Conservation (phyloP, 2,888 invertebrate genomes). For the Nemotelus nigrinus region DNA sequence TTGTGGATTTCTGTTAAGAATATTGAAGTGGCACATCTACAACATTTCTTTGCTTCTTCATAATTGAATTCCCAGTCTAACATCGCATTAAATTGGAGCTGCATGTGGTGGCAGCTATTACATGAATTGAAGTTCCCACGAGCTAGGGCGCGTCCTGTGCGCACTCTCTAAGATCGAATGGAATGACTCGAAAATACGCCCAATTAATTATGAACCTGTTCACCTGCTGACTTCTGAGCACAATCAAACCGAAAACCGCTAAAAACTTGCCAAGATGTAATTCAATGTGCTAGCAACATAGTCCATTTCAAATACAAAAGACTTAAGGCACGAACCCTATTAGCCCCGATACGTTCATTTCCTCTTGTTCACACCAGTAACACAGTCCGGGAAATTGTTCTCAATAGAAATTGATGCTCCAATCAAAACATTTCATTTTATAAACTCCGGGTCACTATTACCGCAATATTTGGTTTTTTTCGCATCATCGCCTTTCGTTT, state of each 20-base stretch:
- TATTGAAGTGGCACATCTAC: no score
- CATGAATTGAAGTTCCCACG: slow-evolving; percentile 24
- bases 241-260: slow-evolving; percentile 32
- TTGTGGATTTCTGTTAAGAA: no score
- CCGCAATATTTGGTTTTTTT: slow-evolving; percentile 42
- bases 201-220: slow-evolving; percentile 29
- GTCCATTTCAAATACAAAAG: slow-evolving; percentile 38
- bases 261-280: slow-evolving; percentile 5
- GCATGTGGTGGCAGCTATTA: slow-evolving; percentile 25
- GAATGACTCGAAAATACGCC: slow-evolving; percentile 8
- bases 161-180: no score
- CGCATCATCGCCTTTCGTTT: slow-evolving; percentile 47
- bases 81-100: slow-evolving; percentile 24
- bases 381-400: slow-evolving; percentile 11
- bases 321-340: slow-evolving; percentile 45
- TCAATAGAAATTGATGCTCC: slow-evolving; percentile 28
- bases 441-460: slow-evolving; percentile 37
- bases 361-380: slow-evolving; percentile 15
- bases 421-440: slow-evolving; percentile 29
- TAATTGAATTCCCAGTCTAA: slow-evolving; percentile 28
- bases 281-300: not conserved
- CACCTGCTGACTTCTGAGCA: slow-evolving; percentile 36
- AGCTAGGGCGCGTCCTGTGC: slow-evolving; percentile 4
- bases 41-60: not conserved
- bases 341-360: slow-evolving; percentile 32